Evolutionary conservation across 2,113 vertebrate species (phyloP).

Genomic region (Hemichromis elongatus): DNA sequence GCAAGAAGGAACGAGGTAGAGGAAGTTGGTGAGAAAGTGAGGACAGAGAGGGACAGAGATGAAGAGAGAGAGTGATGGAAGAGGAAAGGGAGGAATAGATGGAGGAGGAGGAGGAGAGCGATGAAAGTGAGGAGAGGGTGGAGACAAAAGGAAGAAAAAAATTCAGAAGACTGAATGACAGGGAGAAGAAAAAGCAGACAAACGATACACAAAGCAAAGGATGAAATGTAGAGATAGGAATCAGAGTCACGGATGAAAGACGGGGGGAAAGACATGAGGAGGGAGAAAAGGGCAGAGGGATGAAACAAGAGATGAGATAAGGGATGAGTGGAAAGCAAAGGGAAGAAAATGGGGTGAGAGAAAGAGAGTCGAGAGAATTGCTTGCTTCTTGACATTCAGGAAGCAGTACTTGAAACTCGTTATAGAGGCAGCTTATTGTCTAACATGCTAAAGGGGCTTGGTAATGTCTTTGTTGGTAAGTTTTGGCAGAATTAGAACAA

Average conservation of each 20-base stretch:
- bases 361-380: not conserved
- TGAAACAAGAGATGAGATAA: conserved; percentile 12
- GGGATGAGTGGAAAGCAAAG: not conserved
- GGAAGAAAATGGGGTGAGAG: not conserved
- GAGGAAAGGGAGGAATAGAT: not conserved
- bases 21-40: not conserved
- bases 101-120: not conserved
- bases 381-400: conserved; percentile 34
- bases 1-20: not conserved
- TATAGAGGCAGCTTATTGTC: conserved; percentile 18
- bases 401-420: conserved; percentile 28
- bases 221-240: not conserved
- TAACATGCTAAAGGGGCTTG: conserved; percentile 15
- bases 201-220: not conserved
- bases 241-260: conserved; percentile 7
- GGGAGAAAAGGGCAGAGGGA: not conserved
- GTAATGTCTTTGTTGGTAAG: not conserved
- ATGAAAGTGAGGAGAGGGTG: not conserved
- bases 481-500: conserved; percentile 2
- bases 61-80: not conserved
- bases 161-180: not conserved
- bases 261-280: conserved; percentile 1
- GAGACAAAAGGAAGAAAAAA: not conserved
- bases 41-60: not conserved
- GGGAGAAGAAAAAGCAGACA: not conserved